Evolutionary conservation across 2,888 invertebrate genomes (phyloP).

Genomic region (Sarcophaga rosellei): DNA sequence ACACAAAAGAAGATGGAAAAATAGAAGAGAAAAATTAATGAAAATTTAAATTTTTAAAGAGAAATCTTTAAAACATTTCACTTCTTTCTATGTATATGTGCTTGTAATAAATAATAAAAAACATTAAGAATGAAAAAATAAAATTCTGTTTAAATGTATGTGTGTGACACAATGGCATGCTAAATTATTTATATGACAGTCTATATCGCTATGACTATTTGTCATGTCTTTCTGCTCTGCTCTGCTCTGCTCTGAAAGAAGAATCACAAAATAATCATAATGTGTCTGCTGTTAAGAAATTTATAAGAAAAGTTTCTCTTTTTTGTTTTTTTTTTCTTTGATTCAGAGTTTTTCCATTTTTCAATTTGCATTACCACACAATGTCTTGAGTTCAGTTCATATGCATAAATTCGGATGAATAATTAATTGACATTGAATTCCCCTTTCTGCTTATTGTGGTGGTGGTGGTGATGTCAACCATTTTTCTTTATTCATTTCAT

Average conservation of each 20-base stretch:
- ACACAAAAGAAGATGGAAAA: no score
- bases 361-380: no score
- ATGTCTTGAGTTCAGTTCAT: no score
- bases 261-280: conserved; percentile 18
- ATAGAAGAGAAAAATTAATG: no score
- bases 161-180: no score
- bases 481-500: no score
- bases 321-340: neutral
- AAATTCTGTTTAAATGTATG: neutral
- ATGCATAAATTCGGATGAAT: no score
- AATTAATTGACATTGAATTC: no score
- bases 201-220: neutral
- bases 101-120: conserved; percentile 1
- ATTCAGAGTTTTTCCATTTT: no score
- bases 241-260: neutral
- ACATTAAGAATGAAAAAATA: neutral
- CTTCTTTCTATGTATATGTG: neutral
- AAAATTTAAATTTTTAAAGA: neutral
- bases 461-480: no score
- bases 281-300: conserved; percentile 21
- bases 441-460: no score
- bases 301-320: conserved; percentile 17
- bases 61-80: neutral
- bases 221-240: neutral
- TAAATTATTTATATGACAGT: no score